Evolutionary conservation across 2,888 invertebrate genomes (phyloP), one percentile per base, ranked within the genome.

Genomic region (Arctia plantaginis): DNA sequence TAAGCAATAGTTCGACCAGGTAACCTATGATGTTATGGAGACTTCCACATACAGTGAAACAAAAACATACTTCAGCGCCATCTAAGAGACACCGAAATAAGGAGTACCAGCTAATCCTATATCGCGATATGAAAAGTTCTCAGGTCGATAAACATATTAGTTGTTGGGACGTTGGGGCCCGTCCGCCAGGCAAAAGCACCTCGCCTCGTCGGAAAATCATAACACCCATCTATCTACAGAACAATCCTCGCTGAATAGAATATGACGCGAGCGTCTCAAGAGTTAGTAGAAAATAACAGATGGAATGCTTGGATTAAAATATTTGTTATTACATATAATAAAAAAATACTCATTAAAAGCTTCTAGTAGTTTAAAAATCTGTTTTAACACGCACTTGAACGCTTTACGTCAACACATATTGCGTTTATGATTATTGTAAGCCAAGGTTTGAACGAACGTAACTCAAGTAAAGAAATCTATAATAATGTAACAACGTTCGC

Each of bases 371-470:
- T 44, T 1, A 44, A 44, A 30, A 44, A 30, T 20, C 27, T 4
- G 44, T 67, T 44, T 18, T 44, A 44, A 27, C 30, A 20, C 44
- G 27, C 1, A 44, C 44, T 44, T 30, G 30, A 44, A 8, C 20
- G 41, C 1, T 30, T 30, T 67, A 44, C 67, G 27, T 67, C 67
- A 67, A 44, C 12, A 44, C 44, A 44, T 20, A 66, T 67, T 30
- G 67, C 44, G 66, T 66, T 68, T 68, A 68, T 68, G 68, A 68
- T 23, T 68, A 68, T 51, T 51, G 66, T 30, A 30, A 12, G 44
- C 44, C 67, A 67, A 67, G 67, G 67, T 67, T 67, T 44, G 4
- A 1, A 20, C 44, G 20, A 44, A 67, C 4, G 20, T 47, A 10
- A 20, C 20, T 27, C 30, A 30, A 44, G 44, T 66, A 67, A 44